phyloP scores from a whole-genome alignment of 2,888 invertebrate species.

The Archips xylosteana region DNA sequence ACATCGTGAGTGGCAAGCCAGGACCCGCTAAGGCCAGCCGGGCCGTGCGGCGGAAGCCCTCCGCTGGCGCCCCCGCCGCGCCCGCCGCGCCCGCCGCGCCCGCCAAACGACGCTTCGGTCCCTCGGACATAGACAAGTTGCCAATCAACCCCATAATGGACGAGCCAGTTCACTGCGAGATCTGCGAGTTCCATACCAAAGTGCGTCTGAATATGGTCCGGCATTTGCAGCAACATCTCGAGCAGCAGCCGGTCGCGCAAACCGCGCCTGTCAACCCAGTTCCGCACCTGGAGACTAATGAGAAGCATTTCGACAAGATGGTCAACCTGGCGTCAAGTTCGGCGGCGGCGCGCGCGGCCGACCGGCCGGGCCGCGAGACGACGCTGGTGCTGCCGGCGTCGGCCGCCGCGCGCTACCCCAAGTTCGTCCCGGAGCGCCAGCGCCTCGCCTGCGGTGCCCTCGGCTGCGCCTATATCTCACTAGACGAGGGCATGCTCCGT shows the following conservation, averaged over 20 bases:
- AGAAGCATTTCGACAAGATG: slow-evolving; percentile 94
- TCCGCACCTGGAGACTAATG: slow-evolving; percentile 90
- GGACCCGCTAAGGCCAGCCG: slow-evolving; percentile 23
- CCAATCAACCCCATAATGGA: slow-evolving; percentile 88
- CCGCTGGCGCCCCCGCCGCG: slow-evolving; percentile 24
- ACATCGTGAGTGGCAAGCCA: slow-evolving; percentile 10
- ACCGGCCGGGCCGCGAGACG: slow-evolving; percentile 49
- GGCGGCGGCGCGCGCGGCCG: slow-evolving; percentile 52
- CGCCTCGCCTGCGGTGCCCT: slow-evolving; percentile 90
- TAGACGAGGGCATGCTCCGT: slow-evolving; percentile 89
- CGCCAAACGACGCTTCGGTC: slow-evolving; percentile 67
- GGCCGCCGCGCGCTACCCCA: slow-evolving; percentile 66
- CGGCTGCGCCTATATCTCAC: slow-evolving; percentile 89
- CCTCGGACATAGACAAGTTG: slow-evolving; percentile 87
- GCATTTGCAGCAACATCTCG: slow-evolving; percentile 88
- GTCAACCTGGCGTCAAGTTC: slow-evolving; percentile 92
- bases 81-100: slow-evolving; percentile 3
- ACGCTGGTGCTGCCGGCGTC: slow-evolving; percentile 31
- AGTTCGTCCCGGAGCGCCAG: slow-evolving; percentile 80
- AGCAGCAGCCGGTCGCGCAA: slow-evolving; percentile 87
- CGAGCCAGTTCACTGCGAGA: slow-evolving; percentile 86
- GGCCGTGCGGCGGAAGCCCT: slow-evolving; percentile 42
- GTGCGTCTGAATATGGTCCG: slow-evolving; percentile 90
- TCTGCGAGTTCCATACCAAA: slow-evolving; percentile 89
- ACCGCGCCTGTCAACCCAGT: slow-evolving; percentile 93